Evolutionary conservation across 2,888 invertebrate species (phyloP), one percentile per base, ranked within the genome.

Genomic region (Drosophila setosimentum): DNA sequence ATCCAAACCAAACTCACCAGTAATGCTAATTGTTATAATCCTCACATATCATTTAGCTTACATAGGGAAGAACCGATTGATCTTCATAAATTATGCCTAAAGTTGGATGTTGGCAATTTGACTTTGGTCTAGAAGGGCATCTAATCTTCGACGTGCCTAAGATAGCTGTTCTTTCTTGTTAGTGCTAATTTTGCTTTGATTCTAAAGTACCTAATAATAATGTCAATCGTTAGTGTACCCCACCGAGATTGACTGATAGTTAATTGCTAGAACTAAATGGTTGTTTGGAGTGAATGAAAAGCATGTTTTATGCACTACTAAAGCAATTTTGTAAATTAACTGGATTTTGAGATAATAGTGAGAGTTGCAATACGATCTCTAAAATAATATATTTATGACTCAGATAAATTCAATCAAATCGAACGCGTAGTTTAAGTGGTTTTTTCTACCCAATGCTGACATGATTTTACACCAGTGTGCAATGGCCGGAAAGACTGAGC

Each of bases 401-500:
- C 42, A 3, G 42, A 24, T 45, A 45, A 24, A 24, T 24, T 53
- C 1, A 27, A 33, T 24, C 4, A 21, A 53, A 53, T 33, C 30
- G 7, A 21, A 21, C 21, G 21, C 21, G 21, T 27, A 33, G 33
- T 1, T 11, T 8, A 11, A 2, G 18, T 18, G 16, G 18, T 10
- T 33, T 62, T 32, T 63, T 72, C 57, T 27, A 29, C 16, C 45
- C 29, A 32, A 18, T 42, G 54, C 37, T 24, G 24, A 21, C 40
- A 33, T 27, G 42, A 4, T 18, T 54, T 33, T 45, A 33, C 13
- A 50, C 53, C 80, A 78, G 37, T 76, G 80, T 76, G 64, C 71
- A 50, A 50, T 64, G 72, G 64, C 80, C 78, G 80, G 67, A 80
- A 80, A 78, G 72, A 13, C 54, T 73, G 78, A 55, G 68, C 77